Base-by-base conservation (phyloP, 2,888 invertebrate genomes). In the Aleiodes testaceus region DNA sequence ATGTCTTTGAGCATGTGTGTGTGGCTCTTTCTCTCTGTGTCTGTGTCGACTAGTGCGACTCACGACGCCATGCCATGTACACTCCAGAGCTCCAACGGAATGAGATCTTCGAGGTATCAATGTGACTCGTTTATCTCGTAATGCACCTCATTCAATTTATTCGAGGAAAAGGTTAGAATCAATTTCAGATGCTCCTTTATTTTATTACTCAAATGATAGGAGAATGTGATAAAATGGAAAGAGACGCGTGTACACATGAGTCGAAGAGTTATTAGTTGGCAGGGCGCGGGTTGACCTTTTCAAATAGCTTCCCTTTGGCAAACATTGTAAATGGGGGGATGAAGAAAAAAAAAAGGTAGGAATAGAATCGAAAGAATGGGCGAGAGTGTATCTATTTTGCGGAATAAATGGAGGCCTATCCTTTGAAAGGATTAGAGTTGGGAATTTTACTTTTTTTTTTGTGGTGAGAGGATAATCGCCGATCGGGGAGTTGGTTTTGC, bases 241-340 rank as follows among this genome's bases (percentile, higher is more conserved):
- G 59, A 42, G 1, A 11, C 7, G 18, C 6, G 36, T 26, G 5
- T 2, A 26, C 26, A 26, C 26, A 2, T 5, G 18, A 14, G 36
- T 36, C 36, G 36, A 36, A 42, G 36, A 59, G 20, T 63, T 63
- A 63, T 63, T 63, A 63, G 45, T 45, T 63, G n/a, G 47, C 45
- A 63, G 63, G 63, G 63, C 45, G 63, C 63, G 63, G 63, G 22
- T 44, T 63, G 63, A 63, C 63, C 63, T 63, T 63, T 45, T 45
- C 20, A n/a, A 20, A 44, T 63, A 44, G 18, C 22, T 63, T 63
- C 26, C 45, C 22, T 22, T 3, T 12, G 63, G 26, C 63, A 63
- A 63, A 63, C 63, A 63, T 59, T 45, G 47, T 47, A 47, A 47
- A 14, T 4, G 14, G 16, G 9, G 12, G 16, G n/a, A 61, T 44